Evolutionary conservation across 2,888 invertebrate species (phyloP), one percentile per base, ranked within the genome.

Genomic region (Tipula confusa): DNA sequence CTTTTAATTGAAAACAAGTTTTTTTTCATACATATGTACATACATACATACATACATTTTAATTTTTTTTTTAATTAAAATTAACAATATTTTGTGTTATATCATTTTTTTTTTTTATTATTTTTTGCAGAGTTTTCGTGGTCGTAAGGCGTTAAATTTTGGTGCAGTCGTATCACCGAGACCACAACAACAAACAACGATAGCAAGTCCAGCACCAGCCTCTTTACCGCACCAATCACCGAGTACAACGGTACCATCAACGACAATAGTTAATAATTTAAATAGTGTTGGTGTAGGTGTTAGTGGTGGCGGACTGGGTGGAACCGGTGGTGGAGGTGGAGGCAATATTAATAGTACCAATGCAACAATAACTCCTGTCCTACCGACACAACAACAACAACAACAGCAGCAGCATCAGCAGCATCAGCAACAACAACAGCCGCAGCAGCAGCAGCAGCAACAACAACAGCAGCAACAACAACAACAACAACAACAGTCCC

Each of bases 371-470:
- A 33, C 86, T 86, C 86, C 86, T 82, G 86, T 86, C 29, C 86
- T 86, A 9, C 86, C 86, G 18, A 87, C 86, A 6, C 88, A 87
- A 2, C 86, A 86, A 4, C 86, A 86, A 13, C 86, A 87, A n/a
- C 86, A 88, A 83, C 88, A 88, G 83, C 88, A 87, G 86, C 87
- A 88, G 80, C 84, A 85, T 31, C 64, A 83, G 2, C 82, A 81
- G 36, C 84, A 84, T 84, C 87, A 87, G 84, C 87, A 86, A 84
- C 88, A 88, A 84, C 87, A 87, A 84, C 89, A 88, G 87, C 89
- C 88, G 86, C 82, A 82, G n/a, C 82, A 84, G 36, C 86, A 88
- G 83, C 88, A 88, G 84, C 88, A 87, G 86, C 87, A 88, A 81
- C 84, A 85, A 64, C 64, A 83, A 7, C 79, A 79, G 48, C 84